Evolutionary conservation across 2,888 invertebrate species (phyloP).

Genomic region (Seira sanloemensis): DNA sequence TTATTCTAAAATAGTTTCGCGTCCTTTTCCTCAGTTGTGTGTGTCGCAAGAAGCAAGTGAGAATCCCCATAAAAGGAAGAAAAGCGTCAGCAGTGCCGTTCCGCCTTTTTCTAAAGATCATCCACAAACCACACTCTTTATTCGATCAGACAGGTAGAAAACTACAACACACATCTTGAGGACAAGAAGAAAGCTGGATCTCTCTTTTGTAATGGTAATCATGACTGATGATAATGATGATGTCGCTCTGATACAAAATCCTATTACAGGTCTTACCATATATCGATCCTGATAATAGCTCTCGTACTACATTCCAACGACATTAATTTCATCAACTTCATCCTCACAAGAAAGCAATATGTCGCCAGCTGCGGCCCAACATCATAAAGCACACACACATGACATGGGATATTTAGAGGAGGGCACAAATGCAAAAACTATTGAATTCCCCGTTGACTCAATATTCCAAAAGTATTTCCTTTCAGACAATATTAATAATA

Average conservation of each 20-base stretch:
- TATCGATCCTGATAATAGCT: not conserved
- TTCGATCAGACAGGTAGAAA: slow-evolving; percentile 49
- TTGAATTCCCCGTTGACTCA: not conserved
- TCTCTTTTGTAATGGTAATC: not conserved
- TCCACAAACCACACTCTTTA: slow-evolving; percentile 26
- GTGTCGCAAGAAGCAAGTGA: not conserved
- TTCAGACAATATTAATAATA: not conserved
- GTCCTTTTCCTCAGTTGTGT: not conserved
- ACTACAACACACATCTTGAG: not conserved
- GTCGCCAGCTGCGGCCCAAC: not conserved
- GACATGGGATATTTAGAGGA: not conserved
- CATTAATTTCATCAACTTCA: not conserved
- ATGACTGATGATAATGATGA: slow-evolving; percentile 12
- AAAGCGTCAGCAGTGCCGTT: slow-evolving; percentile 32
- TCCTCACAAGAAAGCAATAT: not conserved
- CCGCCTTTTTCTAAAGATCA: not conserved
- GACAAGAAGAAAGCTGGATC: slow-evolving; percentile 17
- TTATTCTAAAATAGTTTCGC: not conserved
- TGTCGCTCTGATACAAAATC: slow-evolving; percentile 16
- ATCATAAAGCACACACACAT: not conserved
- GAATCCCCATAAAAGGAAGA: slow-evolving; percentile 4
- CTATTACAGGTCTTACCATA: slow-evolving; percentile 31
- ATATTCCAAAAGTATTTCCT: not conserved
- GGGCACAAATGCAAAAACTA: too few relatives aligned
- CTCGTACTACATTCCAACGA: not conserved